Evolutionary conservation across 2,113 vertebrate species (phyloP), one percentile per base, ranked within the genome.

Genomic region (Lagopus muta): DNA sequence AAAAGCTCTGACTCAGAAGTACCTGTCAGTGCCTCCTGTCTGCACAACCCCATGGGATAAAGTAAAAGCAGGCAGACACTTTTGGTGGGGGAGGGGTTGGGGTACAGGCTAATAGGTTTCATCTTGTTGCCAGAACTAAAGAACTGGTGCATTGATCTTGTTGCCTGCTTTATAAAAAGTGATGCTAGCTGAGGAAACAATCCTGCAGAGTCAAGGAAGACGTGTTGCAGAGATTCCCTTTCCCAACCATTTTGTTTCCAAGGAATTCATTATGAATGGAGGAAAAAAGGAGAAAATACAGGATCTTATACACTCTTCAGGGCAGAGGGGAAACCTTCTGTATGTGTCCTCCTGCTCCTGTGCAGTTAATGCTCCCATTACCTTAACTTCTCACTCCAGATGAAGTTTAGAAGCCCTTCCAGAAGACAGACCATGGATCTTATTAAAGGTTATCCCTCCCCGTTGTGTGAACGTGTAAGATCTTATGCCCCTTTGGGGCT

Each of bases 1-100:
- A 81, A 70, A 72, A 70, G 27, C 54, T 75, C 91, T 94, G 91
- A 92, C 94, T 91, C 72, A 94, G 88, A 90, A 96, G 57, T 38
- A 80, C 9, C n/a, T 75, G 57, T 45, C 66, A 89, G 83, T 81
- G 61, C 40, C 72, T 91, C 61, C 81, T 88, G 87, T 93, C 93
- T 88, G 65, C 61, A 72, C 19, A 65, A 11, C 60, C 72, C 65
- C 78, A 55, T 21, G 38, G 76, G 89, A 83, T 52, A 69, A 92
- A 80, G 86, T 13, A 78, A 82, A 74, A 88, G 27, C 76, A 75
- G 43, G 55, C n/a, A 71, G 55, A 69, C 15, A 79, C 62, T 60
- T 42, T 54, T 2, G 52, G 27, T 28, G 52, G 27, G 27, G 52
- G 15, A 54, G 27, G 67, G 4, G 24, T 22, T 22, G 42, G 42